Evolutionary conservation across 2,888 invertebrate genomes (phyloP).

Genomic region (Mimumesa dahlbomi): DNA sequence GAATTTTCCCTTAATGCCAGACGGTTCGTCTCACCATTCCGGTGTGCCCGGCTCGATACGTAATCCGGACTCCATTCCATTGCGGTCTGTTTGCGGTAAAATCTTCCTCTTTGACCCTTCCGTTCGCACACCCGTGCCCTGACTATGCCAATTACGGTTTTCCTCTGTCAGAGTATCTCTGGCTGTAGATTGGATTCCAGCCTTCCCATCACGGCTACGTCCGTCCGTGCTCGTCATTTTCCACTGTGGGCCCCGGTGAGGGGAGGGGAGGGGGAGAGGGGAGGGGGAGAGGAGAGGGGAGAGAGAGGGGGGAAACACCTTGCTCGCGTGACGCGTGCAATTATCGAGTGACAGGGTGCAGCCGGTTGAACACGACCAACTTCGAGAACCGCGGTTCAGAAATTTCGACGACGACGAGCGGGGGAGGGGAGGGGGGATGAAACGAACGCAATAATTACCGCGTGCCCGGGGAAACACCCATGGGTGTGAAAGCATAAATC

Average conservation of each 20-base stretch:
- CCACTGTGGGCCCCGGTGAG: too few relatives aligned
- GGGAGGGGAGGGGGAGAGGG: too few relatives aligned
- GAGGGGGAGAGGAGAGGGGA: too few relatives aligned
- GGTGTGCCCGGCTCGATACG: background rate
- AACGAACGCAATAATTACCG: constrained; percentile 48
- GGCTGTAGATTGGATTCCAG: constrained; percentile 12
- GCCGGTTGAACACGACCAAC: constrained; percentile 8
- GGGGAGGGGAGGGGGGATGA: too few relatives aligned
- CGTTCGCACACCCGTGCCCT: background rate
- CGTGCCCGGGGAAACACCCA: constrained; percentile 11
- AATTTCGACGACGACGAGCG: constrained; percentile 35
- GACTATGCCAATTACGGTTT: constrained; percentile 35
- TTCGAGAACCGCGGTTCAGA: constrained; percentile 26
- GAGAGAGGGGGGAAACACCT: constrained; percentile 3
- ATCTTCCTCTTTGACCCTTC: constrained; percentile 10
- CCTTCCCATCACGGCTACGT: constrained; percentile 14
- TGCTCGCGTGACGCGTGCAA: constrained; percentile 42
- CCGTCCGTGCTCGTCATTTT: constrained; percentile 22
- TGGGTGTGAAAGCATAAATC: constrained; percentile 30
- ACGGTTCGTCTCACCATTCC: too few relatives aligned
- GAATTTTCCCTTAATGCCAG: constrained; percentile 12
- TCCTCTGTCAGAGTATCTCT: constrained; percentile 18
- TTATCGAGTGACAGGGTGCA: constrained; percentile 32
- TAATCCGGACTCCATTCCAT: background rate
- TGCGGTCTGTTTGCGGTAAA: constrained; percentile 17